Conservation (phyloP, 2,113 vertebrate species). For the Charina bottae region DNA sequence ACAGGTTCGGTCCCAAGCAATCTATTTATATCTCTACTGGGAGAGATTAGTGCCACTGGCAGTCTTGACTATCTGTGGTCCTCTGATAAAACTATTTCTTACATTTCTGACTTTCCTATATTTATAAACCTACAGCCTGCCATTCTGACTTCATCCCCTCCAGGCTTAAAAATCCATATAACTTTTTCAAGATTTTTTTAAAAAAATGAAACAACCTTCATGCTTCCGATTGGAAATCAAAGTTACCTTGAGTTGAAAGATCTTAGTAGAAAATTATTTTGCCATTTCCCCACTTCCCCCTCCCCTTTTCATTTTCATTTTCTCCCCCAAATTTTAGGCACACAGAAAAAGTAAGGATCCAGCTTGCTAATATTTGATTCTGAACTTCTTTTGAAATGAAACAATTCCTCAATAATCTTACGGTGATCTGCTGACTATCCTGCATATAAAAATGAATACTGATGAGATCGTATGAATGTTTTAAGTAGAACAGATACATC, state of each 20-base stretch:
- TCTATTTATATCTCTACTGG: neutral
- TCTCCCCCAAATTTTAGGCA: neutral
- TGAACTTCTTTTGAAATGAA: slow-evolving; percentile 31
- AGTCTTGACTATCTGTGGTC: neutral
- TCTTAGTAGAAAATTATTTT: neutral
- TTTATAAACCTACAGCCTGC: neutral
- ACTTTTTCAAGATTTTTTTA: neutral
- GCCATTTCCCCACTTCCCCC: neutral
- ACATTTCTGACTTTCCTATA: neutral
- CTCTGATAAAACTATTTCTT: neutral
- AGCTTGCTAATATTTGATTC: slow-evolving; percentile 32
- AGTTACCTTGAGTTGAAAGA: slow-evolving; percentile 14
- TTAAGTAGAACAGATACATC: slow-evolving; percentile 36
- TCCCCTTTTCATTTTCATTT: neutral
- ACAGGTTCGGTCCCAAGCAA: neutral
- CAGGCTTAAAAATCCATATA: neutral
- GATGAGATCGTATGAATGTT: slow-evolving; percentile 29
- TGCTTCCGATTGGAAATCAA: slow-evolving; percentile 33
- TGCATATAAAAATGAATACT: slow-evolving; percentile 28
- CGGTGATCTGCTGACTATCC: neutral
- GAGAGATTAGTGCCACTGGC: neutral
- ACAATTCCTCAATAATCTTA: slow-evolving; percentile 29
- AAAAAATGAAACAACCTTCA: slow-evolving; percentile 9
- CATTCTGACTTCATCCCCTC: neutral
- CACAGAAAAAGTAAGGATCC: neutral